Evolutionary conservation across 2,888 invertebrate genomes (phyloP), one percentile per base, ranked within the genome.

Genomic region (Phanerotoma sp.): DNA sequence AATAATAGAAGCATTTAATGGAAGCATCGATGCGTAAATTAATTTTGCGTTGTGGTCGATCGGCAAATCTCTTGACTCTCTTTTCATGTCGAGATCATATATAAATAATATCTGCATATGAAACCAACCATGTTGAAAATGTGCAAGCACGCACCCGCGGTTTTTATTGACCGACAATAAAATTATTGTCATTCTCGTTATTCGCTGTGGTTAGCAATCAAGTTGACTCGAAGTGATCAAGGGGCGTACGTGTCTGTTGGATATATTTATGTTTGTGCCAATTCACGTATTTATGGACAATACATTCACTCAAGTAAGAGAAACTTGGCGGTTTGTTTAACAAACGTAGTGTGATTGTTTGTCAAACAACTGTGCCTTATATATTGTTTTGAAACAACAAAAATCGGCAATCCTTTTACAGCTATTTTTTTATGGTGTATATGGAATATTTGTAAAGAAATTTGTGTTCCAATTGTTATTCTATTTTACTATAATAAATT

Each of bases 101-200:
- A n/a, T n/a, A n/a, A n/a, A n/a, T n/a, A n/a, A n/a, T n/a, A n/a
- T n/a, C n/a, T n/a, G 30, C 13, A 18, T 18, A 35, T 10, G 9
- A 37, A 40, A 13, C 41, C 40, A 40, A 11, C 25, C 11, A 44
- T 13, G 32, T 32, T 32, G 18, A 46, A 65, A 67, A 50, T 66
- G 61, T 56, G 53, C 50, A 21, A 47, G 59, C 58, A 53, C 41
- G 56, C 44, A 46, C 64, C 63, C 62, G 62, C 55, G 57, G 59
- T 59, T 61, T 65, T 67, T 67, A 69, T 70, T 65, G 67, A 66
- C 66, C 67, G 70, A 73, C 72, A 68, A 68, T 72, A 66, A 71
- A 67, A 72, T 73, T 69, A 67, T 67, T 69, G 61, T 46, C 46
- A 44, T 46, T 45, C 18, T 28, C 45, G 32, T 28, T 28, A 28